A percentile compares a stretch with the other conserved stretches of the same genome.
phyloP scores from a whole-genome alignment of 37 sponge, comb jelly and placozoan genomes.

The Aphrocallistes beatrix region DNA sequence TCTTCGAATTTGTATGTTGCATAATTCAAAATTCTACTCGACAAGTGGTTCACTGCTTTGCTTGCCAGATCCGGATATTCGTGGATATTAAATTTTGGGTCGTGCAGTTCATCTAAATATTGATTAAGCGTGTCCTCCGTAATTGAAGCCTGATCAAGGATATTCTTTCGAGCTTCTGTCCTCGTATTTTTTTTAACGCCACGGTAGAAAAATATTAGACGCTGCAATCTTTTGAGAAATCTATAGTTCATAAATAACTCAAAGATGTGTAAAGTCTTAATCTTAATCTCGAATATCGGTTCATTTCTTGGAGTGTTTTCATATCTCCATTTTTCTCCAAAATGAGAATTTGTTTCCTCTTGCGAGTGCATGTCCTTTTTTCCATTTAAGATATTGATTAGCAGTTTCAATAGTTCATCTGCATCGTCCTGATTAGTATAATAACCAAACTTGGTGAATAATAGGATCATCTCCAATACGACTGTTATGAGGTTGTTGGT shows the following conservation, averaged over 20 bases:
- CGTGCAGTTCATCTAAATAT: background rate
- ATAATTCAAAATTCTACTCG: background rate
- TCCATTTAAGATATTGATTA: constrained; percentile 54
- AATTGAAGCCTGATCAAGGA: too few species aligned
- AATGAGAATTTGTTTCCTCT: background rate
- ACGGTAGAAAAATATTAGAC: background rate
- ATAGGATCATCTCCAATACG: background rate
- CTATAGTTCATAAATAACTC: constrained; percentile 40
- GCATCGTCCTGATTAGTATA: constrained; percentile 37
- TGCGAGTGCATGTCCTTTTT: constrained; percentile 31
- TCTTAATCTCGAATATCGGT: constrained; percentile 31
- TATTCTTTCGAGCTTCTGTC: too few species aligned
- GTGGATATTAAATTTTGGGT: background rate
- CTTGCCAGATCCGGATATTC: background rate
- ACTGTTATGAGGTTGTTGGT: background rate
- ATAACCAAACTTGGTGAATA: background rate
- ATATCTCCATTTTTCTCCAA: background rate
- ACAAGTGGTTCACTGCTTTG: background rate
- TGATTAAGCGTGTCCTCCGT: background rate
- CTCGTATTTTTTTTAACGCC: background rate
- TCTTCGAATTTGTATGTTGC: background rate
- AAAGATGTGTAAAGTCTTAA: constrained; percentile 25
- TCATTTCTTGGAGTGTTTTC: constrained; percentile 26
- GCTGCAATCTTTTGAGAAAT: constrained; percentile 22
- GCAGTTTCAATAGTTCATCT: constrained; percentile 29